phyloP scores from a whole-genome alignment of 2,113 vertebrate genomes.

The Leucoraja erinaceus region DNA sequence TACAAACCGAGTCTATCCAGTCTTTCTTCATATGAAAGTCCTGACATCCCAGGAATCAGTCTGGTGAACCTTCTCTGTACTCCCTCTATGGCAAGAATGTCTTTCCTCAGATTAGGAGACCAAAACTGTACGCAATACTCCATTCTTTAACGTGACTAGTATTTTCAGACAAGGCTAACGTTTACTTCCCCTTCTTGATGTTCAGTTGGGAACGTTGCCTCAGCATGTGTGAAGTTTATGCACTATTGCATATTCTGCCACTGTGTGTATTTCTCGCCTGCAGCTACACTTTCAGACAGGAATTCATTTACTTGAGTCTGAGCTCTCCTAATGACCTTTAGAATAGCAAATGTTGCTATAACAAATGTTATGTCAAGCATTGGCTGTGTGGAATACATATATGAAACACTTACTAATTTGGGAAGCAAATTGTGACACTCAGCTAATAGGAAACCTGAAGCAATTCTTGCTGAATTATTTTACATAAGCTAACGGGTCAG shows the following conservation, averaged over 20 bases:
- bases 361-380: background rate
- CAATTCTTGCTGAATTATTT: background rate
- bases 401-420: background rate
- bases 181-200: background rate
- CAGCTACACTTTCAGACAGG: background rate
- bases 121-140: too few relatives aligned
- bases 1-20: too few relatives aligned
- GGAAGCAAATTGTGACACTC: background rate
- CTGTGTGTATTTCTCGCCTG: background rate
- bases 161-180: background rate
- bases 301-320: background rate
- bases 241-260: background rate
- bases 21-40: too few relatives aligned
- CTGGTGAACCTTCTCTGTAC: too few relatives aligned
- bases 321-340: background rate
- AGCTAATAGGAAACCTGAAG: background rate
- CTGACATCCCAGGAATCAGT: too few relatives aligned
- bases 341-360: background rate
- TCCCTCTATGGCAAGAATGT: too few relatives aligned
- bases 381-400: background rate
- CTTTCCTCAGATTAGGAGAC: too few relatives aligned
- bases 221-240: background rate
- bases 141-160: background rate
- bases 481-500: background rate
- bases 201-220: background rate